Evolutionary conservation across 92 coral and sea anemone genomes (phyloP).

Genomic region (Metridium senile): DNA sequence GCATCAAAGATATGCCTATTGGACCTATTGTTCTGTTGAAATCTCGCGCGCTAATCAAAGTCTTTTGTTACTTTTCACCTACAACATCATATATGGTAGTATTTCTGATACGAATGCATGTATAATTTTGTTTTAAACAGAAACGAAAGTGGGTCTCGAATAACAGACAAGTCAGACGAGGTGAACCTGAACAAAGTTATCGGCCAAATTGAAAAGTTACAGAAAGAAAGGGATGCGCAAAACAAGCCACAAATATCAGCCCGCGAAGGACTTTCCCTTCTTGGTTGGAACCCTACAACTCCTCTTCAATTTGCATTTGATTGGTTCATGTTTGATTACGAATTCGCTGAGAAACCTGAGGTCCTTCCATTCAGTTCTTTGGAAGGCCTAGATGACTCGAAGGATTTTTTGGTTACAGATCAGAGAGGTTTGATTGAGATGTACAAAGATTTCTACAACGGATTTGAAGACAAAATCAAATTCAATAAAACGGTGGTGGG

Average conservation of each 20-base stretch:
- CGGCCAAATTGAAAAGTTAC: not conserved
- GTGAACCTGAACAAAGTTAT: not conserved
- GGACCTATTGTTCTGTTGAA: too few relatives aligned
- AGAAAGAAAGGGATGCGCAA: not conserved
- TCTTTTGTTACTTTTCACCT: not conserved
- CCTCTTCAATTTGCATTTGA: constrained; percentile 45
- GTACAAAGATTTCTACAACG: constrained; percentile 41
- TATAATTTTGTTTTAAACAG: constrained; percentile 5
- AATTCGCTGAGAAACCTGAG: constrained; percentile 44
- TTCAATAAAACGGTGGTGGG: constrained; percentile 41
- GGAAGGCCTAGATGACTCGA: not conserved
- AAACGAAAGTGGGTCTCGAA: constrained; percentile 19
- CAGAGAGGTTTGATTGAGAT: constrained; percentile 42
- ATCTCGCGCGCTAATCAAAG: too few relatives aligned
- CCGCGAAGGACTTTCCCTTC: constrained; percentile 39
- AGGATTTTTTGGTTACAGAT: constrained; percentile 54
- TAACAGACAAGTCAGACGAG: not conserved
- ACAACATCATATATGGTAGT: too few relatives aligned
- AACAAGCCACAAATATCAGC: constrained; percentile 31
- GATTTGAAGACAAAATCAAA: constrained; percentile 40
- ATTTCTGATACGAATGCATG: too few relatives aligned
- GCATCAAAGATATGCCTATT: too few relatives aligned
- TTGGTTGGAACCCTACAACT: constrained; percentile 56
- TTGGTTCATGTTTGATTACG: constrained; percentile 54
- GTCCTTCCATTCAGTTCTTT: constrained; percentile 25